Evolutionary conservation across 2,888 invertebrate species (phyloP), one percentile per base, ranked within the genome.

Genomic region (Vesta saturnalis): DNA sequence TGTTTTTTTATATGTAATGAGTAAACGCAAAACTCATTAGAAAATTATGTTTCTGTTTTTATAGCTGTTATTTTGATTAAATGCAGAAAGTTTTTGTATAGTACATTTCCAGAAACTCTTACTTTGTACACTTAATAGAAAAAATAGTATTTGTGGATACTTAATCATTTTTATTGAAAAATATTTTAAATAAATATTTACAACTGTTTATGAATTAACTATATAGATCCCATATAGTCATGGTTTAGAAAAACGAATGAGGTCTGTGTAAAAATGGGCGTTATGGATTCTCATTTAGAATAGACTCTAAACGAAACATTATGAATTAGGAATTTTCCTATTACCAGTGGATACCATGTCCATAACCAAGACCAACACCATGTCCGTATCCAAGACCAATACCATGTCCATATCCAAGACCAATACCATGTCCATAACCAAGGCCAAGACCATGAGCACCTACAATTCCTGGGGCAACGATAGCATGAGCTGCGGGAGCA

Each of bases 321-420:
- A 43, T 14, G n/a, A 43, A 43, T 43, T 12, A 43, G 4, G n/a
- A 12, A 12, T 14, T 3, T 49, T 2, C 16, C 18, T 14, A 46
- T 49, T 15, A 49, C 16, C 56, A 23, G 6, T 39, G 19, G 10
- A 58, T 39, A 35, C 58, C 58, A 30, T 58, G 18, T 16, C 56
- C 56, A 35, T 56, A 30, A n/a, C 56, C 56, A 56, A 56, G 56
- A 23, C 56, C 56, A 35, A 30, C 8, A n/a, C 56, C 56, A 56
- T 30, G 56, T n/a, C 56, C 56, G 18, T 35, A 14, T 15, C 56
- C 56, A 35, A 14, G 15, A 8, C 58, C 58, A 58, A 58, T 39
- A 39, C 58, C 58, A 18, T 58, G 23, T 22, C 1, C 21, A 67
- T 63, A 35, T 64, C 67, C 18, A 65, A 57, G 35, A 58, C 58